phyloP scores from a whole-genome alignment of 2,888 invertebrate species.

The Neoscelio sp. region DNA sequence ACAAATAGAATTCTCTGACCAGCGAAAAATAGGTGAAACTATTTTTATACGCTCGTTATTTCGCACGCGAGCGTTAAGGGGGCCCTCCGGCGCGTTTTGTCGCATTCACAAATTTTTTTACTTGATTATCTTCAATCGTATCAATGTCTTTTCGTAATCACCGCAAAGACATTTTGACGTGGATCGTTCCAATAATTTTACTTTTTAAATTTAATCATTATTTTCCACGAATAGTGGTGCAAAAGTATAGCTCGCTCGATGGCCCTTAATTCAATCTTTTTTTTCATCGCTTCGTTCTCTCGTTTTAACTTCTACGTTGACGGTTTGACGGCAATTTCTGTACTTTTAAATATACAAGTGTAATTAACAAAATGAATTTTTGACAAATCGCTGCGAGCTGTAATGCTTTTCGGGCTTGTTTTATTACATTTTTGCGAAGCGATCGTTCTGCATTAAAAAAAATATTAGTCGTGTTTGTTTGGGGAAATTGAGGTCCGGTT shows the following conservation, averaged over 20 bases:
- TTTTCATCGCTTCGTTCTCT: slow-evolving; percentile 1
- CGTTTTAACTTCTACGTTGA: slow-evolving; percentile 6
- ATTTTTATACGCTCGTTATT: slow-evolving; percentile 61
- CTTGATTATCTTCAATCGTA: no score
- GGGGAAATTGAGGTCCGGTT: slow-evolving; percentile 22
- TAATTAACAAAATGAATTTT: slow-evolving; percentile 52
- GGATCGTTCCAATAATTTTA: no score
- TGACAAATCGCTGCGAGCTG: slow-evolving; percentile 49
- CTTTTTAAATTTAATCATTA: no score
- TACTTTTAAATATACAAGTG: slow-evolving; percentile 33
- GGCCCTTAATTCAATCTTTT: slow-evolving; percentile 43
- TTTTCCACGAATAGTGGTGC: no score
- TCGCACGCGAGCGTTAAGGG: slow-evolving; percentile 47
- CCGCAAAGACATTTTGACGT: no score
- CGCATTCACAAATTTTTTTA: no score
- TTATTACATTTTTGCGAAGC: slow-evolving; percentile 7
- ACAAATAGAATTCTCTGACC: slow-evolving; percentile 55
- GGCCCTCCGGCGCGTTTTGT: no score
- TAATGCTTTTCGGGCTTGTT: slow-evolving; percentile 33
- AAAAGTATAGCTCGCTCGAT: no score
- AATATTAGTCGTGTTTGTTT: slow-evolving; percentile 46
- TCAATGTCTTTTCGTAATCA: no score
- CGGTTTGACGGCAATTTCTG: slow-evolving; percentile 30
- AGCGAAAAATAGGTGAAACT: slow-evolving; percentile 43
- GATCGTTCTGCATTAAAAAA: slow-evolving; percentile 6